Conservation (phyloP, 2,797 vertebrate species). For the Pogoniulus pusillus region DNA sequence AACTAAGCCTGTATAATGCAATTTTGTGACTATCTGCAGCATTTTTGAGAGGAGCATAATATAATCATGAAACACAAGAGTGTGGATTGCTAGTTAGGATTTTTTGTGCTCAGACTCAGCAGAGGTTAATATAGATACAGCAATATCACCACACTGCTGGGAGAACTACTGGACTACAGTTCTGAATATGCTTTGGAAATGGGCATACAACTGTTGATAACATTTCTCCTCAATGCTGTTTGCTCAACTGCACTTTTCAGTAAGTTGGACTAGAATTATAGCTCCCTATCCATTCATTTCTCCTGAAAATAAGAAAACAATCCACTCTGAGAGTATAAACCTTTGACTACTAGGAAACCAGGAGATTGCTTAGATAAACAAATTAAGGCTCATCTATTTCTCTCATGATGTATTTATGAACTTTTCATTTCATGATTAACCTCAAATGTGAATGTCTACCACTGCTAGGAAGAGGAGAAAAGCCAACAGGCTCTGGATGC, state of each 20-base stretch:
- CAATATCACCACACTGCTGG: background rate
- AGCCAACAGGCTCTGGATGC: background rate
- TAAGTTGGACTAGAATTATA: background rate
- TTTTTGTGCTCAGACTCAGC: background rate
- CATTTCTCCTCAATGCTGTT: background rate
- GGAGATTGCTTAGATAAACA: constrained; percentile 16
- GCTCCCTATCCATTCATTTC: background rate
- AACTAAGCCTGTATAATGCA: background rate
- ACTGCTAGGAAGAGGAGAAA: background rate
- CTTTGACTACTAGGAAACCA: constrained; percentile 1
- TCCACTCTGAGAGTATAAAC: background rate
- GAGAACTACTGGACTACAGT: background rate
- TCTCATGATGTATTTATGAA: constrained; percentile 4
- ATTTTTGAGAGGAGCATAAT: background rate
- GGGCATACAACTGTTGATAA: background rate
- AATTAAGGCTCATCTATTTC: constrained; percentile 9
- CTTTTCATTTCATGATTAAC: constrained; percentile 23
- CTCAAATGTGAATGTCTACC: background rate
- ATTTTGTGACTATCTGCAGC: background rate
- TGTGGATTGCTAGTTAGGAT: background rate
- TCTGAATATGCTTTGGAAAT: background rate
- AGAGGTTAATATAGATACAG: background rate
- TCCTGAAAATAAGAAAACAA: constrained; percentile 31
- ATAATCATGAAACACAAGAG: background rate
- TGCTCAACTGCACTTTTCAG: background rate